These are phyloP conservation scores for Bergia puertoricense DNA, from an alignment of 92 coral and sea anemone genomes.

Conservation along the genomic window DNA sequence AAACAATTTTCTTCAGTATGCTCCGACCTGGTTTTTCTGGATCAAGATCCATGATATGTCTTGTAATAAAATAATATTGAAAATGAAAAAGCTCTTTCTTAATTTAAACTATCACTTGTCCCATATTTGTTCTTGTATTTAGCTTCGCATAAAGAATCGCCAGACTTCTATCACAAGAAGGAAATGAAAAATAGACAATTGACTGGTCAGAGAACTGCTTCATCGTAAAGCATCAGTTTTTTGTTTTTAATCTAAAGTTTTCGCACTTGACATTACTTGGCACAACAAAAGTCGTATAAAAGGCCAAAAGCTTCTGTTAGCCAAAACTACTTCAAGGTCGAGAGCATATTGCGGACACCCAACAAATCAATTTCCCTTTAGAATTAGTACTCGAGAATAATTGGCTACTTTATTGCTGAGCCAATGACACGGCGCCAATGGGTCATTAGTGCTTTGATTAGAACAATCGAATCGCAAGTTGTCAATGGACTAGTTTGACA, in stretches of 20 bases:
- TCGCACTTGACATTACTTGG: constrained; percentile 15
- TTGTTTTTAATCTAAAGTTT: not conserved
- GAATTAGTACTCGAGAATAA: constrained; percentile 86
- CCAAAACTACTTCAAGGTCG: constrained; percentile 22
- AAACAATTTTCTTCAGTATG: not conserved
- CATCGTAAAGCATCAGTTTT: constrained; percentile 1
- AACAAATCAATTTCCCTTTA: constrained; percentile 40
- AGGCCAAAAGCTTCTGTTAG: not conserved
- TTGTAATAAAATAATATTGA: constrained; percentile 2
- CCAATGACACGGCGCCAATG: constrained; percentile 74
- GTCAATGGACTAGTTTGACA: constrained; percentile 77
- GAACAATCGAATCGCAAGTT: constrained; percentile 93
- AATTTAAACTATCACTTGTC: constrained; percentile 1
- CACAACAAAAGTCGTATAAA: not conserved
- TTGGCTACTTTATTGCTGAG: constrained; percentile 85
- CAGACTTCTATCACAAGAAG: not conserved
- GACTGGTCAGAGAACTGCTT: not conserved
- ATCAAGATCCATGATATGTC: not conserved
- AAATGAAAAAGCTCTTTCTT: not conserved
- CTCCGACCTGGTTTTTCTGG: not conserved
- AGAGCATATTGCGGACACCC: constrained; percentile 42
- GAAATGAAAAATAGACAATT: not conserved
- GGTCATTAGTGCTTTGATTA: constrained; percentile 76
- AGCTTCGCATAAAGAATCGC: not conserved
- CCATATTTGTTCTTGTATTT: constrained; percentile 30